Conservation (phyloP, 1,140 invertebrate genomes). For the Magallana angulata region DNA sequence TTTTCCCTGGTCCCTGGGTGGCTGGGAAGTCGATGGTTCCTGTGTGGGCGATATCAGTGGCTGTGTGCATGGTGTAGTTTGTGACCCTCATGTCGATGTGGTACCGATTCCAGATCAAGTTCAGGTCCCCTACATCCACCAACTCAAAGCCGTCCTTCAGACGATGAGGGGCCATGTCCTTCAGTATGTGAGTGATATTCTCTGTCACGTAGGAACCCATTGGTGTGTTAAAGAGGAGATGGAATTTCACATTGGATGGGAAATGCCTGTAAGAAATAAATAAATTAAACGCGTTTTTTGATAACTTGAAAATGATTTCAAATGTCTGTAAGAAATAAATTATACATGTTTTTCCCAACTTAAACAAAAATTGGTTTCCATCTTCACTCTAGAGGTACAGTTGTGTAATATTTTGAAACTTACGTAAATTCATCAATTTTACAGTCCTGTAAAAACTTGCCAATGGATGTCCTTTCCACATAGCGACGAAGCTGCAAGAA, state of each 20-base stretch:
- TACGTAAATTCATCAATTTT: constrained; percentile 52
- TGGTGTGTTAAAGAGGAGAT: constrained; percentile 53
- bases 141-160: constrained; percentile 47
- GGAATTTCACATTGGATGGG: constrained; percentile 54
- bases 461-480: constrained; percentile 17
- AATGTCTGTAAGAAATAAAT: constrained; percentile 36
- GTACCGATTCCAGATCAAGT: constrained; percentile 53
- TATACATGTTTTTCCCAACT: neutral
- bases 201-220: constrained; percentile 53
- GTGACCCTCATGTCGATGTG: constrained; percentile 46
- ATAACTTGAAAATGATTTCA: too few relatives aligned
- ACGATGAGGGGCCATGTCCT: constrained; percentile 52
- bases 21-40: neutral
- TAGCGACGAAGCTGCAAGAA: constrained; percentile 41
- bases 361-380: too few relatives aligned
- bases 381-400: too few relatives aligned
- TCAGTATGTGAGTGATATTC: constrained; percentile 52
- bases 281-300: too few relatives aligned
- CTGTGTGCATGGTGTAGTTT: constrained; percentile 50
- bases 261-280: constrained; percentile 47
- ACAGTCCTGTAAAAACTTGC: constrained; percentile 48
- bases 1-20: neutral
- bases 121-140: constrained; percentile 51
- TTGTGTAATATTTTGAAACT: neutral
- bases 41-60: constrained; percentile 36